Conservation (phyloP, 2,797 vertebrate species). For the Lepus oiostolus region DNA sequence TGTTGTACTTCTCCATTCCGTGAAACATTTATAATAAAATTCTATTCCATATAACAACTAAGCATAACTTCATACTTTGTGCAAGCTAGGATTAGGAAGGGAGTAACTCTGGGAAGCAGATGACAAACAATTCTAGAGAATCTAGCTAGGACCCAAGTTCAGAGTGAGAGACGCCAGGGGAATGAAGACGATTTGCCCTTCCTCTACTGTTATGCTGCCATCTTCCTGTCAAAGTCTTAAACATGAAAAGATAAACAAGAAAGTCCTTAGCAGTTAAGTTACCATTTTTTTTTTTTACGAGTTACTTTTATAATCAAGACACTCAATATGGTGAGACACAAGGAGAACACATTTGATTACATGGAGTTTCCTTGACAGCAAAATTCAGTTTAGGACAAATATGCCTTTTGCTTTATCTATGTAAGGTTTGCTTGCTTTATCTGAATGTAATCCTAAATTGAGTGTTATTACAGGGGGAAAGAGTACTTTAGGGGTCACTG, state of each 20-base stretch:
- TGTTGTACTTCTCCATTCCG: neutral
- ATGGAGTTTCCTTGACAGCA: neutral
- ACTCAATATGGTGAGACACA: neutral
- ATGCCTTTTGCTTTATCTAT: neutral
- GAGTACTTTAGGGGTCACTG: conserved; percentile 11
- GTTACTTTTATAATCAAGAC: neutral
- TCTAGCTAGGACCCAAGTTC: neutral
- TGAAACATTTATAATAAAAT: neutral
- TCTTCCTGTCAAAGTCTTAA: neutral
- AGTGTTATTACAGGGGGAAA: neutral
- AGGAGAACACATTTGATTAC: neutral
- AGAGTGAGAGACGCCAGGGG: neutral
- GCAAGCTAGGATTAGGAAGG: neutral
- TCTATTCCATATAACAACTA: neutral
- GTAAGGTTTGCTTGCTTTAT: neutral
- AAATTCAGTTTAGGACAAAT: neutral
- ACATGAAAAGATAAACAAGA: conserved; percentile 18
- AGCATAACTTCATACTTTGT: neutral
- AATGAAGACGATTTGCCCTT: neutral
- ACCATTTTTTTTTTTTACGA: neutral
- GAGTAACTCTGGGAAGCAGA: neutral
- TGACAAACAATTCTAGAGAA: neutral
- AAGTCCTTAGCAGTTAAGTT: neutral
- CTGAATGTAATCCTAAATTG: neutral
- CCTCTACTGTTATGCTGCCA: neutral